Base-by-base conservation (phyloP, 2,113 vertebrate species). In the Pogona vitticeps region DNA sequence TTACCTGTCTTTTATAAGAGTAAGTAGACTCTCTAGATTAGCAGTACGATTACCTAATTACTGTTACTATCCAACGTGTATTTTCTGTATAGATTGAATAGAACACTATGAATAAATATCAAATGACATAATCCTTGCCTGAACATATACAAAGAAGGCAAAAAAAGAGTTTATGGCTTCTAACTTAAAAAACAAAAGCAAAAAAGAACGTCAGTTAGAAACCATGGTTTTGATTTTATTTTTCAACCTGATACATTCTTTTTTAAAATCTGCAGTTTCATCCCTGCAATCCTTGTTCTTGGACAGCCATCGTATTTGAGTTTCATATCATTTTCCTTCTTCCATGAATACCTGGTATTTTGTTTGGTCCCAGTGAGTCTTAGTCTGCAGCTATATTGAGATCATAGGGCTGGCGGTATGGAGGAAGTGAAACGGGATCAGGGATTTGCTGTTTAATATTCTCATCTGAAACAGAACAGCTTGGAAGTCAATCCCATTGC, bases 211-310 rank as follows among this genome's bases (percentile, higher is more conserved):
- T n/a, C n/a, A n/a, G n/a, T n/a, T 52, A 52, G 46, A 52, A 52
- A 52, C 46, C 46, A 52, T 52, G 10, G 46, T 10, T 52, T 10
- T 52, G 46, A 52, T 52, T 52, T 52, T 52, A 52, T 52, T 52
- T 52, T 52, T 52, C 10, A 52, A 52, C 46, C 46, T 6, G 46
- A 10, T 10, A 52, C 10, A 10, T 52, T 52, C 46, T 52, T 52
- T 15, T 78, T 28, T 85, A 0, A 8, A 15, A 0, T 0, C n/a
- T n/a, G n/a, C 40, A 23, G 82, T 90, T 83, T 83, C 52, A 56
- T 71, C 71, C 40, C 28, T 38, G 75, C 12, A 21, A 58, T 17
- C 36, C 58, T 8, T 88, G 87, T 91, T 84, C 40, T 82, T 46
- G 71, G 85, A 33, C 0, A 1, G 2, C 31, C 73, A 78, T 9